A percentile compares a stretch with the other conserved stretches of the same genome.
Evolutionary conservation across 2,888 invertebrate species (phyloP).

Genomic region (Mythimna loreyi): DNA sequence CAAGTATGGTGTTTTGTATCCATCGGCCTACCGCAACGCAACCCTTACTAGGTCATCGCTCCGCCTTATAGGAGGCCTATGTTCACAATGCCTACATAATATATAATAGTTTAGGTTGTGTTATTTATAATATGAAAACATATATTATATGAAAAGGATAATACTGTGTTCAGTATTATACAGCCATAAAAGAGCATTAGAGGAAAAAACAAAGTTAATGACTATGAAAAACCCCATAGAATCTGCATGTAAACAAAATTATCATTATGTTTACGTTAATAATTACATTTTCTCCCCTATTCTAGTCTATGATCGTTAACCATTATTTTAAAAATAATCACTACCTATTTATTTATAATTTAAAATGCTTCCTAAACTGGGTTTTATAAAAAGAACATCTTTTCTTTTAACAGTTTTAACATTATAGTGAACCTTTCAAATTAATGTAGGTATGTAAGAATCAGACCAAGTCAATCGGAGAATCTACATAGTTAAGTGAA

Average conservation of each 20-base stretch:
- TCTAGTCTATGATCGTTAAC: not conserved
- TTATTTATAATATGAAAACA: conserved; percentile 28
- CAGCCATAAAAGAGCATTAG: conserved; percentile 35
- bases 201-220: conserved; percentile 59
- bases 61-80: no score
- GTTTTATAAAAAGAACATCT: no score
- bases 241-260: conserved; percentile 50
- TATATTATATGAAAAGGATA: conserved; percentile 45
- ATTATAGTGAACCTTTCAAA: no score
- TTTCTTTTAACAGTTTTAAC: no score
- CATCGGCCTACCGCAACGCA: no score
- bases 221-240: conserved; percentile 53
- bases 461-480: no score
- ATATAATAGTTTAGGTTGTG: conserved; percentile 1
- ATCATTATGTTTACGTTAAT: conserved; percentile 31
- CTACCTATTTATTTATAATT: no score
- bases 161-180: conserved; percentile 28
- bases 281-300: conserved; percentile 25
- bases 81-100: not conserved
- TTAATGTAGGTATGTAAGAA: no score
- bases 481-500: not conserved
- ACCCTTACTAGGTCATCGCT: no score
- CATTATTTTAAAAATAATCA: not conserved
- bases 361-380: no score
- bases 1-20: no score